Base-by-base conservation (phyloP, 2,113 vertebrate species). In the Stigmatopora argus region DNA sequence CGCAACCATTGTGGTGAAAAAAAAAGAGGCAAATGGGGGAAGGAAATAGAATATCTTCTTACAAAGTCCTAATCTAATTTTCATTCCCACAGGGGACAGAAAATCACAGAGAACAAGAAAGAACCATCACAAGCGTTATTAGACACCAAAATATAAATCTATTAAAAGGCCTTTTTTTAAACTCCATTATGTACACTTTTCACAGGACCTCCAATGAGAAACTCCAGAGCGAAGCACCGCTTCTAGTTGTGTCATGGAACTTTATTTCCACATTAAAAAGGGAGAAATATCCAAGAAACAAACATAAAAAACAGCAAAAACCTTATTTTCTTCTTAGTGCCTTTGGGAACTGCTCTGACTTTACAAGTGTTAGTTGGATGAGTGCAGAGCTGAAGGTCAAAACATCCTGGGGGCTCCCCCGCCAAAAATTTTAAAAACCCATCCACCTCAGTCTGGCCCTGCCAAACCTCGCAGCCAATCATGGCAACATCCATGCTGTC, bases 181-280 rank as follows among this genome's bases (percentile, higher is more conserved):
- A 90, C 90, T 90, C 92, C 90, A 92, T 89, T 95, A 96, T 95
- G 92, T 95, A 96, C 94, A 96, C 83, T 93, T 93, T 94, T 93
- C 92, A 94, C 92, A 96, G 89, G 91, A 83, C 85, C 92, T 90
- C 87, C 78, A 62, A 81, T 79, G 80, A 82, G 76, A 88, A 85
- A 82, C 83, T 89, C 86, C 86, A 82, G 74, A 85, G 78, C 49
- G 85, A 90, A 89, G 89, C 87, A 63, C 89, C 60, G 87, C 90
- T 90, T 90, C 88, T 81, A 55, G 75, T 79, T 81, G 79, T 85
- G 84, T 85, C 85, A 82, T 80, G 78, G 85, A 89, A 85, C 81
- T 80, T 84, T 85, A 88, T 80, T 84, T 85, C 87, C 80, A 86
- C 74, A 74, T 79, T 77, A 35, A 64, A 64, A 64, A 78, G 78